Evolutionary conservation across 2,113 vertebrate genomes (phyloP).

Genomic region (Gymnobelideus leadbeateri): DNA sequence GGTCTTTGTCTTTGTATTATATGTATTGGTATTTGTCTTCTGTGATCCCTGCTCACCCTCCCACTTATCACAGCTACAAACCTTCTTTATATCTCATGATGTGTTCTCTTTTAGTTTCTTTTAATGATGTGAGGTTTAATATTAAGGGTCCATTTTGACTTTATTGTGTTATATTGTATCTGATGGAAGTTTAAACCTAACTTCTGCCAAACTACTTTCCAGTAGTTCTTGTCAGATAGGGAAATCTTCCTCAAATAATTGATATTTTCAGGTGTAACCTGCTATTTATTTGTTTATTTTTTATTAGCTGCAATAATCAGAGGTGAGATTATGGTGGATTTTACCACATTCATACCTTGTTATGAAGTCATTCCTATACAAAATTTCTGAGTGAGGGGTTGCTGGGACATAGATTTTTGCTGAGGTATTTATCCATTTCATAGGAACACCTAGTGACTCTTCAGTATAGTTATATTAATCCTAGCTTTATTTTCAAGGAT

Average conservation of each 20-base stretch:
- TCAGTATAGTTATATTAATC: background rate
- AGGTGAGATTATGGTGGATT: conserved; percentile 14
- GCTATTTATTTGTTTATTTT: background rate
- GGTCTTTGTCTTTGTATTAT: background rate
- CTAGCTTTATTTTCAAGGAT: background rate
- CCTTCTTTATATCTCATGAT: too few relatives aligned
- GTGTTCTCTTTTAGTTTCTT: background rate
- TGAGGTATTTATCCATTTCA: conserved; percentile 38
- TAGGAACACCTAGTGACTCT: background rate
- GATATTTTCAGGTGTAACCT: background rate
- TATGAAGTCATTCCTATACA: background rate
- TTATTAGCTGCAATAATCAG: background rate
- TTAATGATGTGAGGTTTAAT: background rate
- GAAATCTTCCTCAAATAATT: background rate
- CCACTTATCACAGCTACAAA: background rate
- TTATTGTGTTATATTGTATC: background rate
- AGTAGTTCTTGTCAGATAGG: background rate
- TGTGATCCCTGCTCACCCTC: background rate
- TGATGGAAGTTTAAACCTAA: background rate
- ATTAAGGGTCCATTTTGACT: background rate
- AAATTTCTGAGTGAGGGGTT: background rate
- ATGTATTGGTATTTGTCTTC: background rate
- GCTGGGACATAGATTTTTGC: background rate
- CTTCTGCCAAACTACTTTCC: background rate
- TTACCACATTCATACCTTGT: background rate